Evolutionary conservation across 2,797 vertebrate genomes (phyloP).

Genomic region (Danio albolineatus): DNA sequence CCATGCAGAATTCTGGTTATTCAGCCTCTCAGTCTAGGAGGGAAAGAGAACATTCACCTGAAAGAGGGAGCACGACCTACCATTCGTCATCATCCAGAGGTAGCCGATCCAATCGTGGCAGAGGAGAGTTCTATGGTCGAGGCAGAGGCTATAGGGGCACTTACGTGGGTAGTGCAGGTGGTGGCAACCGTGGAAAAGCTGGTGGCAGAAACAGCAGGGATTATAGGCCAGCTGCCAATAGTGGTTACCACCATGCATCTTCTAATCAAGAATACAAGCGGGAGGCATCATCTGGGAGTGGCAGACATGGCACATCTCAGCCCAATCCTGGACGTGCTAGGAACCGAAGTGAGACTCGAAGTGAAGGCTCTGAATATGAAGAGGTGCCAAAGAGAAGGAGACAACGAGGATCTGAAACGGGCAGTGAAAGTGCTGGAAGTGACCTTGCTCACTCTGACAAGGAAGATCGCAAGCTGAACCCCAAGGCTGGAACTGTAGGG

Average conservation of each 20-base stretch:
- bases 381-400: conserved; percentile 91
- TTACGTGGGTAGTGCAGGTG: conserved; percentile 79
- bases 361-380: conserved; percentile 93
- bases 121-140: conserved; percentile 90
- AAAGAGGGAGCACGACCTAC: conserved; percentile 69
- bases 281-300: conserved; percentile 65
- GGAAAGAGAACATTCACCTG: conserved; percentile 83
- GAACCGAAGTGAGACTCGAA: conserved; percentile 91
- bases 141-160: conserved; percentile 89
- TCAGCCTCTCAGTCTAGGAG: conserved; percentile 73
- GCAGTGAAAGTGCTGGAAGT: conserved; percentile 88
- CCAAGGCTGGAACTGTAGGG: conserved; percentile 68
- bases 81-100: conserved; percentile 75
- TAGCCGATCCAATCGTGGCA: conserved; percentile 77
- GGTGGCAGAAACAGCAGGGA: conserved; percentile 81
- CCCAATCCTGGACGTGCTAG: conserved; percentile 83
- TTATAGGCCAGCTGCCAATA: conserved; percentile 73
- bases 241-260: conserved; percentile 76
- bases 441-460: conserved; percentile 88
- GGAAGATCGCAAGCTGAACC: conserved; percentile 78
- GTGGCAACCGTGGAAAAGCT: conserved; percentile 80
- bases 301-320: conserved; percentile 72
- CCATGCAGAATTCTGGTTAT: conserved; percentile 64
- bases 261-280: conserved; percentile 74
- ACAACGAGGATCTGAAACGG: conserved; percentile 91